Evolutionary conservation across 2,797 vertebrate genomes (phyloP).

Genomic region (Loriculus beryllinus): DNA sequence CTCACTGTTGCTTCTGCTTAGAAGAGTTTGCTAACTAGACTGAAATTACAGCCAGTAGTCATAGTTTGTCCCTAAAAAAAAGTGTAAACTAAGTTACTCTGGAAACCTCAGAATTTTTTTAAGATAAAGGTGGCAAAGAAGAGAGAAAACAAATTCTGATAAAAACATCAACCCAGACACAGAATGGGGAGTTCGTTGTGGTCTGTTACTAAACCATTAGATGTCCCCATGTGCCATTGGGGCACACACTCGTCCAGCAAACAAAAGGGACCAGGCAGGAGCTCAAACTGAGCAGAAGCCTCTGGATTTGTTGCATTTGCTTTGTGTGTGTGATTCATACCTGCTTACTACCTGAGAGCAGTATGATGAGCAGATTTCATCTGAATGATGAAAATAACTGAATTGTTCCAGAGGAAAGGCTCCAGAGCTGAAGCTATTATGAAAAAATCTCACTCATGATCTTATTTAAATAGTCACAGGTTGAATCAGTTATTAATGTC

Average conservation of each 20-base stretch:
- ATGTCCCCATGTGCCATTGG: background rate
- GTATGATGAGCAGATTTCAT: background rate
- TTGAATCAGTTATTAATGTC: background rate
- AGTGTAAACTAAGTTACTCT: background rate
- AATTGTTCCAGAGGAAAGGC: background rate
- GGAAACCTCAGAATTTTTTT: background rate
- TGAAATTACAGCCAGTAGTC: background rate
- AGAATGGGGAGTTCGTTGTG: background rate
- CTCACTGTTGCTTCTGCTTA: background rate
- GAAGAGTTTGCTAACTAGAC: background rate
- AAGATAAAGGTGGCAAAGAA: background rate
- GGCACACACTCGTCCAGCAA: rapidly evolving
- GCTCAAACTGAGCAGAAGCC: background rate
- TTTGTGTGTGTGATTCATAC: background rate
- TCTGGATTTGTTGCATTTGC: background rate
- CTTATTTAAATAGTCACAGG: background rate
- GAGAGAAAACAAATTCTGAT: background rate
- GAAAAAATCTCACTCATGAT: background rate
- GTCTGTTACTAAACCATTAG: background rate
- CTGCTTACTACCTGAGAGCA: background rate
- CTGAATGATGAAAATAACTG: background rate
- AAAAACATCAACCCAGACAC: background rate
- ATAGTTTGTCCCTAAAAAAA: background rate
- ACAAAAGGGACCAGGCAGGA: background rate
- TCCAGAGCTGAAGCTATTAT: background rate